Conservation (phyloP, 2,797 vertebrate species). For the Salmo trutta region DNA sequence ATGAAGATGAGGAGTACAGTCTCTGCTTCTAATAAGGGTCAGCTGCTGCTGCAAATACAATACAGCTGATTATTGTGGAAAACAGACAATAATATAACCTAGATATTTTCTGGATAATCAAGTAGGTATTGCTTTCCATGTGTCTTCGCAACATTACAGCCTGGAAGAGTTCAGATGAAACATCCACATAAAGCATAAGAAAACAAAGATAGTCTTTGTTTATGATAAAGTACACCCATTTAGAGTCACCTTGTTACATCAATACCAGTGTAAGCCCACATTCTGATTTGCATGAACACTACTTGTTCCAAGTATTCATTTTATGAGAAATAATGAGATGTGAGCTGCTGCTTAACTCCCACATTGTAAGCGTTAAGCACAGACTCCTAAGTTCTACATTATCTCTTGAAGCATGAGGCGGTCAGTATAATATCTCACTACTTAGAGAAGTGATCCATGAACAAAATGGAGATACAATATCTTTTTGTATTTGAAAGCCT, state of each 20-base stretch:
- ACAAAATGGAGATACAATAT: conserved; percentile 36
- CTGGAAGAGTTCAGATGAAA: neutral
- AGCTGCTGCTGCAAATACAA: conserved; percentile 23
- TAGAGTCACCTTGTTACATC: neutral
- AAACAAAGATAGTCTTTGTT: neutral
- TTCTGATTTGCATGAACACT: conserved; percentile 17
- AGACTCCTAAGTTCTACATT: conserved; percentile 19
- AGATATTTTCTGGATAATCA: neutral
- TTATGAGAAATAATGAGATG: neutral
- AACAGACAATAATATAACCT: neutral
- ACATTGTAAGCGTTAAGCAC: conserved; percentile 5
- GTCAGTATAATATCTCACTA: conserved; percentile 29
- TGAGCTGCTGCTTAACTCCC: neutral
- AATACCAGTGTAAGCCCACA: neutral
- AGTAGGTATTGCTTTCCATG: neutral
- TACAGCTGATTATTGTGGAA: conserved; percentile 23
- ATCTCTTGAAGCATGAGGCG: conserved; percentile 23
- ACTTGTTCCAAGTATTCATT: conserved; percentile 25
- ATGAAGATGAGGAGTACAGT: conserved; percentile 19
- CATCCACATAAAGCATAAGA: neutral
- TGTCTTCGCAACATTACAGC: neutral
- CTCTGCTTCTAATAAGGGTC: conserved; percentile 10
- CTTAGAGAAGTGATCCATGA: conserved; percentile 46
- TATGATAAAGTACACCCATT: neutral
- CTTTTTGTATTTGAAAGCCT: conserved; percentile 38